Percentiles rank a stretch among this genome's conserved stretches.
These are phyloP conservation scores for Pteropus rufus DNA, from an alignment of 2,797 vertebrate species.

Conservation along the genomic window DNA sequence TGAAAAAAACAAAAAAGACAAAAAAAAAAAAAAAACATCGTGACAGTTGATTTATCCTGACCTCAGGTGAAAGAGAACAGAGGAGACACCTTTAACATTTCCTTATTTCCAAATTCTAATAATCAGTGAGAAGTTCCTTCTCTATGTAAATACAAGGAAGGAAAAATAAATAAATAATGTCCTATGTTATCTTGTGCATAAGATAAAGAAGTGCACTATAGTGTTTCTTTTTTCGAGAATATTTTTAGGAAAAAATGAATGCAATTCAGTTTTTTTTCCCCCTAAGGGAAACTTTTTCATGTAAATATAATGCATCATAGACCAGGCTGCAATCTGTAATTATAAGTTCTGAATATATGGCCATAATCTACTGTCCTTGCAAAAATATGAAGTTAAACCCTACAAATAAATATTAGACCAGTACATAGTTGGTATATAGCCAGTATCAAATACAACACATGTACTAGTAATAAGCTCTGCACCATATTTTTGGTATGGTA, in stretches of 20 bases:
- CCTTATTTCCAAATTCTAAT: not conserved
- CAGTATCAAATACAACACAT: not conserved
- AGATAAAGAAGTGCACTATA: not conserved
- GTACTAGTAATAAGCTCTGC: not conserved
- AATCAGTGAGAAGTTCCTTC: not conserved
- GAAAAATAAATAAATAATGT: not conserved
- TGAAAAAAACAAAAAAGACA: not conserved
- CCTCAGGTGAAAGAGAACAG: not conserved
- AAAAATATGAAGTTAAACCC: not conserved
- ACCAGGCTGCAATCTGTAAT: not conserved
- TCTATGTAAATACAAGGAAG: not conserved
- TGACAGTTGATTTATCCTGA: not conserved
- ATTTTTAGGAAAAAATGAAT: not conserved
- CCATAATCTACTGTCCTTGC: not conserved
- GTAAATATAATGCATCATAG: not conserved
- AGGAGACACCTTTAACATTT: not conserved
- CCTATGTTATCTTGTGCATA: not conserved
- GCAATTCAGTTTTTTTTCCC: not conserved
- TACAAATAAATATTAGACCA: not conserved
- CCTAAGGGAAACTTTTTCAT: not conserved
- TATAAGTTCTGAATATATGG: not conserved
- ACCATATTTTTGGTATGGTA: not conserved
- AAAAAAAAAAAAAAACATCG: not conserved
- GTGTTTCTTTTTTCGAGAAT: not conserved
- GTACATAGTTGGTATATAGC: not conserved